Percentiles rank a stretch among this genome's conserved stretches.
Evolutionary conservation across 2,888 invertebrate species (phyloP).

Genomic region (Operophtera brumata): DNA sequence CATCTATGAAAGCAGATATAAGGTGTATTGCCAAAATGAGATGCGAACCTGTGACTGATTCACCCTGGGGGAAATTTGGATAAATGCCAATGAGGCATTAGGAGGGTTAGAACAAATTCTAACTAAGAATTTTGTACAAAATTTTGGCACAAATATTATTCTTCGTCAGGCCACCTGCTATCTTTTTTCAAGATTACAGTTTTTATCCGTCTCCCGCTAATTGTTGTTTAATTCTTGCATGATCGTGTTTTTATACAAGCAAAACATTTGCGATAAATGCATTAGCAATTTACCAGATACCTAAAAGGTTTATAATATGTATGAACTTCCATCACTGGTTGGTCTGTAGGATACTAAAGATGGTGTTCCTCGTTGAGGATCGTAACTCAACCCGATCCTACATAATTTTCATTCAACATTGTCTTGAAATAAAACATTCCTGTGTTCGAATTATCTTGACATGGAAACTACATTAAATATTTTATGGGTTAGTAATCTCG

Average conservation of each 20-base stretch:
- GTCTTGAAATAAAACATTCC: too few relatives aligned
- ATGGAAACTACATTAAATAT: not conserved
- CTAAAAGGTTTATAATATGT: too few relatives aligned
- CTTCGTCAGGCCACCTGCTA: conserved; percentile 60
- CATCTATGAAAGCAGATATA: conserved; percentile 25
- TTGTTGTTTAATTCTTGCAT: not conserved
- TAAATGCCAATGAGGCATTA: conserved; percentile 67
- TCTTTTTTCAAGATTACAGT: conserved; percentile 35
- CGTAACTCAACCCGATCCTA: too few relatives aligned
- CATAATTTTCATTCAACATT: too few relatives aligned
- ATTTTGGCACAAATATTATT: conserved; percentile 72
- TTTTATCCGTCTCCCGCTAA: not conserved
- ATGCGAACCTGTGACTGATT: conserved; percentile 63
- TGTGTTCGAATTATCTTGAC: not conserved
- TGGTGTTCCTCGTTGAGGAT: too few relatives aligned
- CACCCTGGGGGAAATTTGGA: conserved; percentile 62
- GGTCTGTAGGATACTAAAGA: too few relatives aligned
- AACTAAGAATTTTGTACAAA: conserved; percentile 54
- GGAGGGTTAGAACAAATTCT: conserved; percentile 51
- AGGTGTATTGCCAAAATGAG: conserved; percentile 66
- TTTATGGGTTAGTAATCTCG: conserved; percentile 15
- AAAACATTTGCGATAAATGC: not conserved
- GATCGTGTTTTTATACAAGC: not conserved
- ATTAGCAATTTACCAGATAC: too few relatives aligned
- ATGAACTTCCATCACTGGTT: too few relatives aligned